Base-by-base conservation (phyloP, 2,797 vertebrate genomes). In the Sebastes iracundus region DNA sequence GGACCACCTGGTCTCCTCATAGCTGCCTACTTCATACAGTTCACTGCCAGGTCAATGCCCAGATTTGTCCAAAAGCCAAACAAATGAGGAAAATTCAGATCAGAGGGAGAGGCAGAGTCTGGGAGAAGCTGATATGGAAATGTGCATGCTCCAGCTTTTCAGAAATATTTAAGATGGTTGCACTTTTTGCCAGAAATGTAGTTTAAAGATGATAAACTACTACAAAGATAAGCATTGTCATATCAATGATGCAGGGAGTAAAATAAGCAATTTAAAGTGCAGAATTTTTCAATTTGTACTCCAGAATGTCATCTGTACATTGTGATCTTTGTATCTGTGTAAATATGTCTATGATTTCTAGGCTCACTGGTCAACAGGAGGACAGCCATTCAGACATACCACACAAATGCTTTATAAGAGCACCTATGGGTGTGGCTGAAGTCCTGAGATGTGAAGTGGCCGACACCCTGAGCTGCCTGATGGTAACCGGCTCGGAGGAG, bases 401-500 rank as follows among this genome's bases (percentile, higher is more conserved):
- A 25, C 80, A 94, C 30, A 87, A 72, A 12, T 97, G 97, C 79
- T 96, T 95, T 7, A 82, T 97, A 86, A 94, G 90, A 71, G 96
- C 91, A 1, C 95, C 96, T 3, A 23, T 22, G 9, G 72, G 77
- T 4, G 71, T 93, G 71, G 83, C 95, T 2, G 84, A 95, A 28
- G 85, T 72, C 30, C 83, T 98, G 66, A 87, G 67, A 4, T 97
- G 97, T 65, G 94, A 90, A n/a, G 85, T 92, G 88, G 88, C 92
- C 56, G 96, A 97, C 52, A 11, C 86, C 52, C 85, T 93, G 60
- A 97, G 97, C 91, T 95, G 95, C 77, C 89, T 97, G 72, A 90
- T 97, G 90, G 96, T 98, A 87, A 89, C 82, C 8, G 95, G 96
- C 76, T 93, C 94, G 8, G 97, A 99, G 93, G 96, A 98, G 82